A percentile compares a stretch with the other conserved stretches of the same genome.
These are phyloP conservation scores for Cinclus mexicanus DNA, from an alignment of 2,113 vertebrate genomes.

Conservation along the genomic window DNA sequence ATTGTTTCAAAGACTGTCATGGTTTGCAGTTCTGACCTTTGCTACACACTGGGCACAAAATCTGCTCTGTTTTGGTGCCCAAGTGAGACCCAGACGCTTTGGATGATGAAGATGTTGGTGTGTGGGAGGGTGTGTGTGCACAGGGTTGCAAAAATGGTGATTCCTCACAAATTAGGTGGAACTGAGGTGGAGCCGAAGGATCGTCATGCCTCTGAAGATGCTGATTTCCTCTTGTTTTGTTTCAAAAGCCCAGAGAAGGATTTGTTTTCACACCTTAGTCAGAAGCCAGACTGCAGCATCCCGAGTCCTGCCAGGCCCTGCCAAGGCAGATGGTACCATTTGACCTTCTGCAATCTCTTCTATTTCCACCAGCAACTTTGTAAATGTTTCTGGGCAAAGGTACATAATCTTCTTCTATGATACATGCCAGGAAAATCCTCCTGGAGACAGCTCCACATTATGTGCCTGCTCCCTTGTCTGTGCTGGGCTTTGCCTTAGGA, in stretches of 20 bases:
- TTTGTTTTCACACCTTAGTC: background rate
- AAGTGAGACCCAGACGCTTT: background rate
- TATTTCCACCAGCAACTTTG: background rate
- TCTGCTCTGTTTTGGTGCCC: background rate
- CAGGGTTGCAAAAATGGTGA: background rate
- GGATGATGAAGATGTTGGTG: accelerated
- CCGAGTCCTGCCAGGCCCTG: background rate
- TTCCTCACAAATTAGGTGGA: background rate
- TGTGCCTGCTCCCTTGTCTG: accelerated
- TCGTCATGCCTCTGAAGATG: background rate
- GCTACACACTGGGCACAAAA: background rate
- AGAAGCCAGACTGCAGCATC: background rate
- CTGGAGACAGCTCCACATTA: background rate
- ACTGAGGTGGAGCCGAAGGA: background rate
- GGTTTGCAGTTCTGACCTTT: background rate
- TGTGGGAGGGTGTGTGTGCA: background rate
- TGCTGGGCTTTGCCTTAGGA: background rate
- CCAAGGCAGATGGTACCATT: background rate
- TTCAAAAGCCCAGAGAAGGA: background rate
- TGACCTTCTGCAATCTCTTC: background rate
- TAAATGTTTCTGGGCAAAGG: background rate
- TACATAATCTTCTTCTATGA: background rate
- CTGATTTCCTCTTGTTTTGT: background rate
- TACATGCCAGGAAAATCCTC: background rate
- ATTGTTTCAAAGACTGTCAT: background rate